A percentile compares a stretch with the other conserved stretches of the same genome.
Evolutionary conservation across 2,113 vertebrate species (phyloP).

Genomic region (Notarius lentiginosus): DNA sequence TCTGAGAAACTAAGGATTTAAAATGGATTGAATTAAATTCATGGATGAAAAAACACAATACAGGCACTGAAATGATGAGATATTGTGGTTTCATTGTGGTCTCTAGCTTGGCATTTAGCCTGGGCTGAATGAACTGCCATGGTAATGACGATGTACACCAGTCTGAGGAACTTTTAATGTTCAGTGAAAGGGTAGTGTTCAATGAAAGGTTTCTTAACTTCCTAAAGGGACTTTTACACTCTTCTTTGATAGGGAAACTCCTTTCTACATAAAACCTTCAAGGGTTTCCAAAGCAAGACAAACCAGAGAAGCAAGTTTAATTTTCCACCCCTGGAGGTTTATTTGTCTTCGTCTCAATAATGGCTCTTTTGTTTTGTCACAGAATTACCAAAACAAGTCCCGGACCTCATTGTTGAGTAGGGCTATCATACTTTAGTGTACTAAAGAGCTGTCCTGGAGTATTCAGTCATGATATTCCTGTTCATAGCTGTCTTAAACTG

Average conservation of each 20-base stretch:
- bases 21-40: constrained; percentile 51
- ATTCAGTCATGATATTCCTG: neutral
- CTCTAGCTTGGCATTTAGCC: neutral
- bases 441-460: neutral
- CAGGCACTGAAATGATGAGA: constrained; percentile 46
- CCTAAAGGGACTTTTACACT: neutral
- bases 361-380: neutral
- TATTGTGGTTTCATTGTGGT: constrained; percentile 29
- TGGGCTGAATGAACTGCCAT: neutral
- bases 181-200: neutral
- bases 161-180: neutral
- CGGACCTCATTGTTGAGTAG: neutral
- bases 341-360: neutral
- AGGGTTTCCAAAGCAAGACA: neutral
- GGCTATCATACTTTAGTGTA: neutral
- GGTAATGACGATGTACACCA: neutral
- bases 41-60: constrained; percentile 24
- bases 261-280: neutral
- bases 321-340: neutral
- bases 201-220: neutral
- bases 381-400: constrained; percentile 11
- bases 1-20: constrained; percentile 34
- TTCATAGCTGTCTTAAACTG: neutral
- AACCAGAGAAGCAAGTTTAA: neutral
- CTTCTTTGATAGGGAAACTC: neutral